A percentile compares a stretch with the other conserved stretches of the same genome.
Evolutionary conservation across 2,888 invertebrate species (phyloP).

Genomic region (Nymphalis urticae): DNA sequence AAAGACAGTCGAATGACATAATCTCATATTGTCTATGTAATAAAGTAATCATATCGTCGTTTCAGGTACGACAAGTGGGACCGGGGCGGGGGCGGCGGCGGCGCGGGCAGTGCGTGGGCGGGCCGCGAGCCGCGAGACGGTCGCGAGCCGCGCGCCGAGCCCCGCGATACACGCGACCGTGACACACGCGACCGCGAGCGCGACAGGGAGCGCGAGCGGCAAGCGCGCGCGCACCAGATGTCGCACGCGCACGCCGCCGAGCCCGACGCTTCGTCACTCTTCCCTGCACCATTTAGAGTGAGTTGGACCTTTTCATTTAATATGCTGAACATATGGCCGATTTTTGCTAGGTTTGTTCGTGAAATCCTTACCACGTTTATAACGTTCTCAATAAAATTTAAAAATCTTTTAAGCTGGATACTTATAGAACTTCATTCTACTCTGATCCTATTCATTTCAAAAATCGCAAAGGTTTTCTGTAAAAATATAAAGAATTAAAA

Average conservation of each 20-base stretch:
- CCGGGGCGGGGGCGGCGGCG: constrained; percentile 69
- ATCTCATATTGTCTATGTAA: neutral
- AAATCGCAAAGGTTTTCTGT: neutral
- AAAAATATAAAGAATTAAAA: neutral
- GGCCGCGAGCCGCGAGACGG: constrained; percentile 55
- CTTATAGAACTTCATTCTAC: neutral
- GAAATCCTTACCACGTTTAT: neutral
- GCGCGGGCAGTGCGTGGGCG: constrained; percentile 54
- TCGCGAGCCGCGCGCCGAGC: constrained; percentile 53
- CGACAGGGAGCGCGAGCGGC: constrained; percentile 88
- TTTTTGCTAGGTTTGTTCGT: too few relatives aligned
- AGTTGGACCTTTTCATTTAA: constrained; percentile 51
- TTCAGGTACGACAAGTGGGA: constrained; percentile 80
- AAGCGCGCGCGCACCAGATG: constrained; percentile 89
- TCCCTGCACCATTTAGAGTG: constrained; percentile 85
- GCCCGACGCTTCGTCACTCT: constrained; percentile 82
- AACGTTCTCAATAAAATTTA: neutral
- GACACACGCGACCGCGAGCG: constrained; percentile 86
- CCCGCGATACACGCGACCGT: constrained; percentile 78
- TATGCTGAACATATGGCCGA: neutral
- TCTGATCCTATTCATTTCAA: neutral
- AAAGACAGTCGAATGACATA: neutral
- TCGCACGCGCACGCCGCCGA: constrained; percentile 84
- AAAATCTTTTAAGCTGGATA: neutral
- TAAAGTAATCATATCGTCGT: constrained; percentile 39